Percentiles rank a stretch among this genome's conserved stretches.
These are phyloP conservation scores for Pogonognathellus flavescens DNA, from an alignment of 1,140 invertebrate genomes.

Conservation along the genomic window DNA sequence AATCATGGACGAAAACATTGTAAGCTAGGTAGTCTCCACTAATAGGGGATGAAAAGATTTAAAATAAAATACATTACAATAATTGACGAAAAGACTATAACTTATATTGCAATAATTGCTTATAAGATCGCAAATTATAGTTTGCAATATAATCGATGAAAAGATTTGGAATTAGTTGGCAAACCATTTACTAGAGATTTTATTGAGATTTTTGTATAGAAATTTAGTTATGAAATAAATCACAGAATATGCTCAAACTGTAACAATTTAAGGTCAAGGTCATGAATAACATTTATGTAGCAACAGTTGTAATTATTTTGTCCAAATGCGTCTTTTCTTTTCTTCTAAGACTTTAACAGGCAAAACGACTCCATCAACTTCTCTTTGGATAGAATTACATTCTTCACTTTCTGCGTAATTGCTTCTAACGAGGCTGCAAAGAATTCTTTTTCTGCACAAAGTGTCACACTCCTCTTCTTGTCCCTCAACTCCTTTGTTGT, in stretches of 20 bases:
- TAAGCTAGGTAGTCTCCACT: no score
- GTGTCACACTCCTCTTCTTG: slow-evolving; percentile 54
- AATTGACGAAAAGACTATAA: no score
- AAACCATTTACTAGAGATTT: no score
- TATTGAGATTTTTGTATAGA: background rate
- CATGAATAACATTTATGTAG: background rate
- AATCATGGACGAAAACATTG: no score
- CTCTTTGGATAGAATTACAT: slow-evolving; percentile 59
- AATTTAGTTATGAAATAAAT: background rate
- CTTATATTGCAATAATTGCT: no score
- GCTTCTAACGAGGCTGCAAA: slow-evolving; percentile 61
- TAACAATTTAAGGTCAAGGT: background rate
- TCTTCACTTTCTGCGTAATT: slow-evolving; percentile 59
- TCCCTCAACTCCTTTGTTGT: slow-evolving; percentile 15
- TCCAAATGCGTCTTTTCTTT: slow-evolving; percentile 38
- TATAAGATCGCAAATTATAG: no score
- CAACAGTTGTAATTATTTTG: background rate
- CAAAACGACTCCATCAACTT: slow-evolving; percentile 61
- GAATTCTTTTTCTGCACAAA: slow-evolving; percentile 59
- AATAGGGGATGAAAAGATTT: no score
- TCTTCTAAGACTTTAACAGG: slow-evolving; percentile 50
- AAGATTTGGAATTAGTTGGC: no score
- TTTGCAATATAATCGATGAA: no score
- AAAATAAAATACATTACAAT: no score
- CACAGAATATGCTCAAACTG: background rate